phyloP scores from a whole-genome alignment of 2,797 vertebrate genomes.

The Setipinna tenuifilis region DNA sequence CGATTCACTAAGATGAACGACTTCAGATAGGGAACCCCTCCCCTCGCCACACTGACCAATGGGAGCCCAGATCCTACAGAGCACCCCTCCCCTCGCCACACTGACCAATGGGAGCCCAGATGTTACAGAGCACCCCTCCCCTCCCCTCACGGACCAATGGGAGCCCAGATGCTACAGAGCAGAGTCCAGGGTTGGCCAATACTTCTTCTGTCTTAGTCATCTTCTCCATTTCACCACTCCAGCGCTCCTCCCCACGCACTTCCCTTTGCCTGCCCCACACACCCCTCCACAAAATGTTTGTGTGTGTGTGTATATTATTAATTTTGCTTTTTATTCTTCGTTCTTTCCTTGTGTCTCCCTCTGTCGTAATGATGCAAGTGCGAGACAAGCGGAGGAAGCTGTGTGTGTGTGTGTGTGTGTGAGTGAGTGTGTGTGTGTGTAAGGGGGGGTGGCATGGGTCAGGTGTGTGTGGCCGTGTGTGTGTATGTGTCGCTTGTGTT shows the following conservation, averaged over 20 bases:
- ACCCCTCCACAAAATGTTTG: not conserved
- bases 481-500: not conserved
- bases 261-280: not conserved
- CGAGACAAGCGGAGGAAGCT: conserved; percentile 1
- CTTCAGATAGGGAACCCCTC: conserved; percentile 46
- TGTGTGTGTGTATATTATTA: not conserved
- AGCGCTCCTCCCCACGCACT: not conserved
- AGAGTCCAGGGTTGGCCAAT: conserved; percentile 42
- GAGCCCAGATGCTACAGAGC: conserved; percentile 35
- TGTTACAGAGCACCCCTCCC: conserved; percentile 35
- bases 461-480: not conserved
- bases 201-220: conserved; percentile 29
- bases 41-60: conserved; percentile 9
- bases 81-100: conserved; percentile 26
- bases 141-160: not conserved
- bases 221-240: not conserved
- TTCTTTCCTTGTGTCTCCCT: not conserved
- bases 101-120: conserved; percentile 10
- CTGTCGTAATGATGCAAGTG: not conserved
- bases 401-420: conserved; percentile 9
- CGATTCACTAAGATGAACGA: conserved; percentile 53
- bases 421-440: not conserved
- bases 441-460: not conserved
- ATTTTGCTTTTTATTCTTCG: not conserved
- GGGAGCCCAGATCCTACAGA: conserved; percentile 34